Evolutionary conservation across 1,140 invertebrate species (phyloP), one percentile per base, ranked within the genome.

Genomic region (Drosophila burlai): DNA sequence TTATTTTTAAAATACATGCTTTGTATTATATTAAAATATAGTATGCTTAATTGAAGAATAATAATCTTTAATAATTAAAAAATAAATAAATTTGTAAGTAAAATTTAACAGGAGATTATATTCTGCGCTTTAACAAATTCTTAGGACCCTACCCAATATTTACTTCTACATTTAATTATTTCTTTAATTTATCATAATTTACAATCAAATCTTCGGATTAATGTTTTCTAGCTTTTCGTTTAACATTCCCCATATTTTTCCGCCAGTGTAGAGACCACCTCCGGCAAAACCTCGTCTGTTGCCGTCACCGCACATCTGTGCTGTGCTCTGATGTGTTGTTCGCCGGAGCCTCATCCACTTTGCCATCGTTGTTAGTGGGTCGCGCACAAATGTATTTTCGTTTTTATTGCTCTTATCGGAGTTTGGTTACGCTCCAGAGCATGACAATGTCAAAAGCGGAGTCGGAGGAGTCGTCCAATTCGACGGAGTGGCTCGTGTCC

Each of bases 401-500:
- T 68, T 89, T 82, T 91, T 91, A 91, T 91, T 91, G 89, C 84
- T 91, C 89, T 91, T 91, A 91, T 91, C 89, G 89, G 89, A 91
- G 84, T 85, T 85, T 75, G 84, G 89, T 91, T 91, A 85, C 89
- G 89, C 89, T 91, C 91, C 84, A 91, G 72, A 77, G 89, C 75
- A 84, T 91, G 79, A 80, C 80, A 87, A 80, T 84, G 80, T 84
- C 87, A 87, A 73, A 91, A 82, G 73, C 49, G 71, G 72, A 34
- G 29, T 38, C 45, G 24, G 40, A 43, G 40, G 40, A 38, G 45
- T 36, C 26, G 34, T 76, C 69, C 74, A 66, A 76, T 47, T 76
- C 61, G 55, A 76, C 62, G 40, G 43, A 59, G 62, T 66, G 55
- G 62, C 55, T 66, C 74, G 60, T 66, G 75, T 65, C 60, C 76